Evolutionary conservation across 2,797 vertebrate species (phyloP), one percentile per base, ranked within the genome.

Genomic region (Catharus ustulatus): DNA sequence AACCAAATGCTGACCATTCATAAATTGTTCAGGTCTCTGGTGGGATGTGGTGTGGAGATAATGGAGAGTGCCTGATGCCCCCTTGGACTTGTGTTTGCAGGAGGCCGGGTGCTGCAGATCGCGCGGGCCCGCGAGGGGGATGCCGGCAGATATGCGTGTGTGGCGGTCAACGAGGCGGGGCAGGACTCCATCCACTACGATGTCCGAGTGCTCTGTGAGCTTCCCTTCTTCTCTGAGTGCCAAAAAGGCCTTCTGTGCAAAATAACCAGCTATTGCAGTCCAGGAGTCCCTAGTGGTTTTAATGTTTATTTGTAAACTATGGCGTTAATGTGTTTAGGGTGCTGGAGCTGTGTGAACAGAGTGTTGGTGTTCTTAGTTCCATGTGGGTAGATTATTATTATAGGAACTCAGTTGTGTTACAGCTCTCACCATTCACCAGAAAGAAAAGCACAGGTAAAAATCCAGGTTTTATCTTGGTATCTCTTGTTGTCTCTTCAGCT

Each of bases 101-200:
- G 99, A 51, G 99, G 99, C 17, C 96, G 98, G 85, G 98, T 98
- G 51, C 87, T 99, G 73, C 99, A 99, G 98, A 98, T 99, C 52
- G 97, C 98, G 30, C 97, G 99, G 84, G 98, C 98, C 3, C 98
- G 97, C 52, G 94, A 91, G 12, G 98, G 98, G 43, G 98, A 99
- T 78, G 98, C 98, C 2, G 99, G 99, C 32, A 98, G 98, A 66
- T 99, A 99, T 36, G 97, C 84, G 0, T 99, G 99, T 48, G 98
- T 99, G 95, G 99, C 99, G 1, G 97, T 99, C 62, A 99, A 99
- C 0, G 99, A 99, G 91, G 99, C 99, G 1, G 99, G 99, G 85
- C 98, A 99, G 93, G 99, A 99, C 96, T 99, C 99, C 46, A 98
- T 99, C 85, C 98, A 98, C 63, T 99, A 99, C 22, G 96, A 99